Conservation (phyloP, 2,797 vertebrate genomes). For the Pangasius mekongensis region DNA sequence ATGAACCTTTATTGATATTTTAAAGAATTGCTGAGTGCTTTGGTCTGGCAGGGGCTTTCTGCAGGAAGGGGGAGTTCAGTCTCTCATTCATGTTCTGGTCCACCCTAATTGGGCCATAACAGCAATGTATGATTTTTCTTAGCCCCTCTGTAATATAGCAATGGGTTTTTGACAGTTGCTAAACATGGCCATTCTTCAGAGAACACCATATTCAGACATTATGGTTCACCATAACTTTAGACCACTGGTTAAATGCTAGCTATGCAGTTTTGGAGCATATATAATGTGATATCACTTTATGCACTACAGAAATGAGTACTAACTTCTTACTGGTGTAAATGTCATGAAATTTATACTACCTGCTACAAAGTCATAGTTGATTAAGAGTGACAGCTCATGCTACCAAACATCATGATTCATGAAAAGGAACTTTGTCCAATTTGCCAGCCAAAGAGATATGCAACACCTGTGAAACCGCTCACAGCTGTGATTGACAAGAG, state of each 20-base stretch:
- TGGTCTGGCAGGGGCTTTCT: not conserved
- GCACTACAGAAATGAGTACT: not conserved
- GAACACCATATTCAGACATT: slow-evolving; percentile 46
- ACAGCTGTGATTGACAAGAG: slow-evolving; percentile 51
- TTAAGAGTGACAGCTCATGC: slow-evolving; percentile 52
- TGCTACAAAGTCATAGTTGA: slow-evolving; percentile 18
- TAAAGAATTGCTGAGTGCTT: not conserved
- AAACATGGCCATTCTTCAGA: slow-evolving; percentile 36
- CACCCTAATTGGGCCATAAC: not conserved
- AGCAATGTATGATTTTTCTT: not conserved
- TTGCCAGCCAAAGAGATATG: slow-evolving; percentile 40
- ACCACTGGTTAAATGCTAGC: slow-evolving; percentile 22
- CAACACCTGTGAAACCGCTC: slow-evolving; percentile 53
- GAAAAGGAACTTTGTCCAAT: slow-evolving; percentile 37
- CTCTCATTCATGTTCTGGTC: not conserved
- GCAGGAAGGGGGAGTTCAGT: not conserved
- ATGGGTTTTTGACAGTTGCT: slow-evolving; percentile 37
- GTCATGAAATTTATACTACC: slow-evolving; percentile 25
- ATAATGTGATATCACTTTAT: not conserved
- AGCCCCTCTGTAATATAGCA: slow-evolving; percentile 52
- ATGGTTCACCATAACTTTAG: slow-evolving; percentile 36
- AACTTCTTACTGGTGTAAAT: slow-evolving; percentile 24
- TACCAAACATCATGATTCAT: slow-evolving; percentile 52
- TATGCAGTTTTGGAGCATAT: slow-evolving; percentile 6
- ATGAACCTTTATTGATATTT: not conserved